Evolutionary conservation across 2,113 vertebrate genomes (phyloP), one percentile per base, ranked within the genome.

Genomic region (Aegithalos caudatus): DNA sequence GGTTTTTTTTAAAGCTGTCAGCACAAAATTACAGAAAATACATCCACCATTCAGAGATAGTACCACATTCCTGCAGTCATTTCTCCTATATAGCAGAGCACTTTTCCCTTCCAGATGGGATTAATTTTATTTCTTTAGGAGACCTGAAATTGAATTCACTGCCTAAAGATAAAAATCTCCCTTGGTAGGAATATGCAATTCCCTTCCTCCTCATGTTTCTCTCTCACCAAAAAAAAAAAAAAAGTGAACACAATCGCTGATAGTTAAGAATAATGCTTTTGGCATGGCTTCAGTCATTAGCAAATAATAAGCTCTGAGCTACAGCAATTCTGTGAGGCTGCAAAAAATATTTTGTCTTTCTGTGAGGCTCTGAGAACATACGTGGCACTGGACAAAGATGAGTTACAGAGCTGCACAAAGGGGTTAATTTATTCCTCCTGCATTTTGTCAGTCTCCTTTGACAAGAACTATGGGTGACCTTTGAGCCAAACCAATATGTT

Each of bases 161-260:
- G 89, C 94, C 92, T 92, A 79, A 91, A 96, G 96, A 96, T 97
- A 97, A 97, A 97, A 94, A 96, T 97, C 94, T 95, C 96, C 89
- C 95, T 79, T 95, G 94, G 93, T 92, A 96, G 86, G 76, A 90
- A 95, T 81, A 97, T 74, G 83, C 77, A 86, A 91, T 96, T 94
- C 92, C 80, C 44, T 90, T 94, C 86, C 86, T 94, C 73, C 95
- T 96, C 92, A 84, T 93, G 88, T 94, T 97, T 96, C 94, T 56
- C 23, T 64, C 60, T 66, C 38, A 62, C 72, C n/a, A n/a, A n/a
- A n/a, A 66, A 73, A 81, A 82, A 79, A 80, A 83, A 78, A 79
- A 93, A 77, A 95, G 47, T 5, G 64, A 96, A 71, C 20, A 50
- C 35, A 67, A n/a, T 42, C 1, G 2, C 61, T 72, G 77, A 78